phyloP scores from a whole-genome alignment of 2,888 invertebrate genomes.

The Trichogramma dendrolimi region DNA sequence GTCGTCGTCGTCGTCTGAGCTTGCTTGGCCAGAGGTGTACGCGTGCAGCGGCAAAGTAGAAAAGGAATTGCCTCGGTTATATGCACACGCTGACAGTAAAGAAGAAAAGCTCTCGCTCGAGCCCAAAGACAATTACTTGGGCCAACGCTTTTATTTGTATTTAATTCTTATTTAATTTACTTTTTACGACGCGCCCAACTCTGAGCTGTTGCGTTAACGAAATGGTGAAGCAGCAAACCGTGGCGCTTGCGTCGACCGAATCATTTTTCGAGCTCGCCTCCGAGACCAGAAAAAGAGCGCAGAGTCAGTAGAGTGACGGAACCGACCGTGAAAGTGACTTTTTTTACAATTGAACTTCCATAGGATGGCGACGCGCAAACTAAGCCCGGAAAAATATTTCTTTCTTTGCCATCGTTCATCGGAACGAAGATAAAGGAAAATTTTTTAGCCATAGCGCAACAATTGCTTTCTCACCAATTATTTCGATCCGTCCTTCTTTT shows the following conservation, averaged over 20 bases:
- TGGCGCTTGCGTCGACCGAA: not conserved
- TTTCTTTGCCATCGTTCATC: no score
- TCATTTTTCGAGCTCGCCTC: constrained; percentile 15
- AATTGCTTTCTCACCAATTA: no score
- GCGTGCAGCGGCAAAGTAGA: not conserved
- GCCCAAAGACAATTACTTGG: constrained; percentile 49
- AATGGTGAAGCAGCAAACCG: constrained; percentile 38
- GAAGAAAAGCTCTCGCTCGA: constrained; percentile 32
- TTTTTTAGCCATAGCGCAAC: no score
- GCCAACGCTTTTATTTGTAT: constrained; percentile 51
- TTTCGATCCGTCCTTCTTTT: no score
- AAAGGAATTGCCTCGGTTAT: not conserved
- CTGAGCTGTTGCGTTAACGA: constrained; percentile 39
- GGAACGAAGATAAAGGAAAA: no score
- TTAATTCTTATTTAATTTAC: constrained; percentile 53
- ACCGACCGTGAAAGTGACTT: constrained; percentile 29
- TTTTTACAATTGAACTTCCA: constrained; percentile 22
- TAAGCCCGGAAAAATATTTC: no score
- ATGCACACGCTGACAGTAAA: not conserved
- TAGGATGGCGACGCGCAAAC: no score
- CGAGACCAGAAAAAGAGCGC: constrained; percentile 5
- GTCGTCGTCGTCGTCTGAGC: constrained; percentile 22
- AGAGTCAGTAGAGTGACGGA: constrained; percentile 9
- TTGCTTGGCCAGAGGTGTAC: constrained; percentile 19
- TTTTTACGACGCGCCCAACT: constrained; percentile 43